Conservation (phyloP, 2,113 vertebrate genomes). For the Peromyscus maniculatus region DNA sequence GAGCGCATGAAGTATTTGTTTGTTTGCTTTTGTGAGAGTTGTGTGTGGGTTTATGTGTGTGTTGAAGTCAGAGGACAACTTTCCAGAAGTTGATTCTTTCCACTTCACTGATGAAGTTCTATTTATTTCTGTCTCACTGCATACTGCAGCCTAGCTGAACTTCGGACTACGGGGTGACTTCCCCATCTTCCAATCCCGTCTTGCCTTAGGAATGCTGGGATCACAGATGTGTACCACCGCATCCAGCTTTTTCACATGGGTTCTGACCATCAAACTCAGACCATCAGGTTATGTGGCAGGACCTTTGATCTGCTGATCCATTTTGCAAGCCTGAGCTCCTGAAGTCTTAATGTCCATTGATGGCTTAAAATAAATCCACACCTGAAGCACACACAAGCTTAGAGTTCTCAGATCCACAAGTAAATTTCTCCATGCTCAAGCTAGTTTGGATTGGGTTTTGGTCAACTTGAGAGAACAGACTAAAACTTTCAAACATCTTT, state of each 20-base stretch:
- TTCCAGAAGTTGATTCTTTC: neutral
- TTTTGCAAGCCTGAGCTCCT: neutral
- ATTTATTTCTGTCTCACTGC: neutral
- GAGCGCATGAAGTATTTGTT: conserved; percentile 20
- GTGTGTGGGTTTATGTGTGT: neutral
- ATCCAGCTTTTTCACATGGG: neutral
- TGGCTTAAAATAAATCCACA: conserved; percentile 44
- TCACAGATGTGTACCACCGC: neutral
- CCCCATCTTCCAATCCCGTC: neutral
- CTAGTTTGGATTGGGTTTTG: conserved; percentile 41
- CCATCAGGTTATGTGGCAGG: neutral
- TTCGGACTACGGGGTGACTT: neutral
- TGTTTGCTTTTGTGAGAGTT: neutral
- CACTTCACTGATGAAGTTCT: neutral
- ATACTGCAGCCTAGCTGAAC: neutral
- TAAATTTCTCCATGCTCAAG: neutral
- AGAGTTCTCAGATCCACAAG: neutral
- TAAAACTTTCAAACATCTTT: conserved; percentile 51
- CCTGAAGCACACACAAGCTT: neutral
- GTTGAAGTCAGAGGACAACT: neutral
- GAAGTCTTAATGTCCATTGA: conserved; percentile 35
- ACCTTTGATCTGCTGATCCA: neutral
- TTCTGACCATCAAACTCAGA: neutral
- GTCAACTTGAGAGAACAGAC: conserved; percentile 52
- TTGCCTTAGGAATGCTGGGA: neutral